Evolutionary conservation across 2,797 vertebrate genomes (phyloP), one percentile per base, ranked within the genome.

Genomic region (Myotis planiceps): DNA sequence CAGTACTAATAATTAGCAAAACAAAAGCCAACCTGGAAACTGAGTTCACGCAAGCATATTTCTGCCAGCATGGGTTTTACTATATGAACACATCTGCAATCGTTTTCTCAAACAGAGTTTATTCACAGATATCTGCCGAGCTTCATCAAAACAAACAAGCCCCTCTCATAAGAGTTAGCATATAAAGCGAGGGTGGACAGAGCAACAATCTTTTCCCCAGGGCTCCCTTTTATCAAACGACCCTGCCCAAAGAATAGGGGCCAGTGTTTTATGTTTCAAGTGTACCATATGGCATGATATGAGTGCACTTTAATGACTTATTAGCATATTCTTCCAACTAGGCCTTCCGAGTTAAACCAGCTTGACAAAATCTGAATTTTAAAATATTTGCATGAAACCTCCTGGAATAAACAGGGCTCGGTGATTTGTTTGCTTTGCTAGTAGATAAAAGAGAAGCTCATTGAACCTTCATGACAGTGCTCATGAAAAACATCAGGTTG

Each of bases 261-360:
- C 96, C 96, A 90, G 93, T 95, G 96, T 97, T 98, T 98, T 98
- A 98, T 98, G 98, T 98, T 98, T 98, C 98, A 97, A 97, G 98
- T 96, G 98, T 97, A 99, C 98, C 98, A 99, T 99, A 99, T 99
- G 98, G 98, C 97, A 92, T 95, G 98, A 98, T 19, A 95, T 84
- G 98, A 98, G 95, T 32, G 95, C 90, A 91, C 97, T 98, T 98
- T 99, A 99, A 99, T 99, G 98, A 98, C 98, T 93, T 97, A 99
- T 99, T 99, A 99, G 98, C 98, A 99, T 99, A 99, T 99, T 98
- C 98, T 97, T 98, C 97, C 97, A 98, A 96, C 87, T 68, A 98
- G 95, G 92, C 74, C 96, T 98, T 95, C 85, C 96, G 97, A 96
- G 98, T 97, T 96, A 98, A 98, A 98, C 94, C 98, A 98, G 98